A percentile compares a stretch with the other conserved stretches of the same genome.
These are phyloP conservation scores for Misgurnus anguillicaudatus DNA, from an alignment of 2,113 vertebrate species.

Conservation along the genomic window DNA sequence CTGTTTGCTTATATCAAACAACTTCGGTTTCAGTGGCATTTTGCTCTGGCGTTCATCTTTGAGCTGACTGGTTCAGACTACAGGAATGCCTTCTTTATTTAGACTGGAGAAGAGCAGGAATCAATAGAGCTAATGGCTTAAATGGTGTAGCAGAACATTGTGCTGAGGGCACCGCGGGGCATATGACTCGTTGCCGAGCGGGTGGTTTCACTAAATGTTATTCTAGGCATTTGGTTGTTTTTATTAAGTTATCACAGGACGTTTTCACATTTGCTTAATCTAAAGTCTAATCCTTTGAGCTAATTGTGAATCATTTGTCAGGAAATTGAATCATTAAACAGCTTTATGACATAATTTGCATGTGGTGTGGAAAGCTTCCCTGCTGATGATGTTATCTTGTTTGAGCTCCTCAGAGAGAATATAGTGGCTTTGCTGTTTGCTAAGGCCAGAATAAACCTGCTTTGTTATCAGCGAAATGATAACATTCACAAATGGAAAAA, in stretches of 20 bases:
- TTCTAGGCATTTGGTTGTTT: slow-evolving; percentile 2
- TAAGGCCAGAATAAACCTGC: slow-evolving; percentile 39
- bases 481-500: too few species aligned
- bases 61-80: neutral
- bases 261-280: neutral
- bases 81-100: slow-evolving; percentile 20
- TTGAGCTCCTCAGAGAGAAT: neutral
- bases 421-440: neutral
- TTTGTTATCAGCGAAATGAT: neutral
- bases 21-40: neutral
- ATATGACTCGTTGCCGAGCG: neutral
- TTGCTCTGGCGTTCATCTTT: slow-evolving; percentile 14
- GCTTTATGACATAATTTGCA: neutral
- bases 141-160: slow-evolving; percentile 48
- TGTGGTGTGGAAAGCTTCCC: neutral
- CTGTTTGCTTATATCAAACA: neutral
- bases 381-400: neutral
- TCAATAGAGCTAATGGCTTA: slow-evolving; percentile 61
- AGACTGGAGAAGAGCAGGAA: slow-evolving; percentile 38
- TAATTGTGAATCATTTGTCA: neutral
- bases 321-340: neutral
- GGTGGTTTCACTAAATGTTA: neutral
- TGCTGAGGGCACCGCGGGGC: neutral
- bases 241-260: neutral
- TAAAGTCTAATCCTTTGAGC: neutral